These are phyloP conservation scores for Epistrophe grossulariae DNA, from an alignment of 2,888 invertebrate genomes.

Conservation along the genomic window DNA sequence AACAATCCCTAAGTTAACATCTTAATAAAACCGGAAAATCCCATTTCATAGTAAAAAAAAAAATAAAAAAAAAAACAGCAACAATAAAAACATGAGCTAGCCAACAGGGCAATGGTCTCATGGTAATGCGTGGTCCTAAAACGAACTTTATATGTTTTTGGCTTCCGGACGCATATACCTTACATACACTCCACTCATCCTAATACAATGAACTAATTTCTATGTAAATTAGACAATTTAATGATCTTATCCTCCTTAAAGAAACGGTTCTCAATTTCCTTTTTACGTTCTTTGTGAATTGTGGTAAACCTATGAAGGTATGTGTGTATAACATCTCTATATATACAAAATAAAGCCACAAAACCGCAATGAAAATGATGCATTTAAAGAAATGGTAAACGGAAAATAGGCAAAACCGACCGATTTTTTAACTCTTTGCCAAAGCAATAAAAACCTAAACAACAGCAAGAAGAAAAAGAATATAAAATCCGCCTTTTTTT, in stretches of 20 bases:
- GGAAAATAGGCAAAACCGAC: slow-evolving; percentile 17
- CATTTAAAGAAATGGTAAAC: slow-evolving; percentile 43
- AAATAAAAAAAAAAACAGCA: not conserved
- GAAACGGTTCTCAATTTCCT: slow-evolving; percentile 26
- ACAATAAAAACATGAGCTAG: not conserved
- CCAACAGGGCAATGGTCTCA: slow-evolving; percentile 41
- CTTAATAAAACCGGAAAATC: slow-evolving; percentile 55
- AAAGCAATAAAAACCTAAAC: slow-evolving; percentile 60
- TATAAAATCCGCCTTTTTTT: slow-evolving; percentile 29
- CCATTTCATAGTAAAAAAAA: slow-evolving; percentile 5
- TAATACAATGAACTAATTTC: slow-evolving; percentile 64
- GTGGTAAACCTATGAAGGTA: not conserved
- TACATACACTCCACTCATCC: not conserved
- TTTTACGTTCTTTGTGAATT: slow-evolving; percentile 2
- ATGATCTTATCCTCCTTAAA: slow-evolving; percentile 44
- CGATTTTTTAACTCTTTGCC: slow-evolving; percentile 50
- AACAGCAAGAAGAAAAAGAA: not conserved
- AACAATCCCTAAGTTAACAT: slow-evolving; percentile 44
- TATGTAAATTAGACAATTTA: slow-evolving; percentile 73
- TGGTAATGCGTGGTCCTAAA: slow-evolving; percentile 46
- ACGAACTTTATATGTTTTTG: slow-evolving; percentile 45
- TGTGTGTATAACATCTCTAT: not conserved
- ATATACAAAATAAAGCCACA: slow-evolving; percentile 51
- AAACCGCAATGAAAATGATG: slow-evolving; percentile 67
- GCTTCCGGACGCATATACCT: slow-evolving; percentile 45